Base-by-base conservation (phyloP, 2,113 vertebrate species). In the Agapornis roseicollis region DNA sequence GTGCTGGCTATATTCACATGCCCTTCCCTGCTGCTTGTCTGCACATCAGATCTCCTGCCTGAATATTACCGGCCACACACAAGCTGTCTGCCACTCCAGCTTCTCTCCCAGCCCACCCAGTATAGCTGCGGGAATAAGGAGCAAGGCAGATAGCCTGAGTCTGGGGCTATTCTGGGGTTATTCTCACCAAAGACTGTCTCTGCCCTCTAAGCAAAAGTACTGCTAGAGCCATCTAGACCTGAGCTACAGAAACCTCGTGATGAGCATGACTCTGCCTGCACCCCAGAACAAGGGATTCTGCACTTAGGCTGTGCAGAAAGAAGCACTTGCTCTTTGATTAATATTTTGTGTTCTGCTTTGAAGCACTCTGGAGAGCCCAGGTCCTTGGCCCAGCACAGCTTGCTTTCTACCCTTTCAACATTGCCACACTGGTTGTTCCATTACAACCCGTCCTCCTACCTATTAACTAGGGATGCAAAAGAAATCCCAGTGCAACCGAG, bases 321-420 rank as follows among this genome's bases (percentile, higher is more conserved):
- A 78, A 92, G 66, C 88, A 94, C 68, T 82, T 93, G 96, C 82
- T n/a, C n/a, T n/a, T 74, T 65, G 92, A 92, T 95, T 83, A 93
- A 64, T 78, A 68, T 95, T 94, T 88, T 39, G 23, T 86, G 71
- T 25, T 68, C 76, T 0, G 16, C 85, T 94, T 90, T 95, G 92
- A 94, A 96, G 88, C 1, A 0, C 55, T 53, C 80, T 50, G 52
- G 80, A 88, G 69, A 94, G 88, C 68, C 61, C 7, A 1, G n/a
- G 94, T 61, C 85, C 85, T 70, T 73, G 88, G 90, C 88, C 85
- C 82, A 82, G 94, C 92, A 94, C 94, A 94, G 96, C 79, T 88
- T 93, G 95, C 71, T 77, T 83, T 69, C 79, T 88, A 56, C 55
- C 74, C 88, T 91, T 94, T 83, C 84, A 85, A 82, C 79, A 13